Conservation (phyloP, 2,888 invertebrate genomes). For the Girardia tigrina region DNA sequence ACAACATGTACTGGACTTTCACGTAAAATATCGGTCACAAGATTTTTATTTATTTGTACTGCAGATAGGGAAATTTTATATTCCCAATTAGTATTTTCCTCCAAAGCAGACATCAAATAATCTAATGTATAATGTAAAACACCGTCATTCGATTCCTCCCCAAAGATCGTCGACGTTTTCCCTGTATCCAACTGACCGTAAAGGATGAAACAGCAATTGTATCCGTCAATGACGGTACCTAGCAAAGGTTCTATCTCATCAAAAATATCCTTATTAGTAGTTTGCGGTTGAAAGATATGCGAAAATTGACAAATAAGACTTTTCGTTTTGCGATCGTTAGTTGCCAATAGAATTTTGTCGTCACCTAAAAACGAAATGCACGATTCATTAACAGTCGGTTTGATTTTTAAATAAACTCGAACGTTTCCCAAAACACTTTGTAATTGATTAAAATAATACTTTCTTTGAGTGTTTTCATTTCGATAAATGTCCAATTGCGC, state of each 20-base stretch:
- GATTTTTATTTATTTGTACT: conserved; percentile 17
- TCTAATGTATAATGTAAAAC: background rate
- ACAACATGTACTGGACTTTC: background rate
- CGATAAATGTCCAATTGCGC: background rate
- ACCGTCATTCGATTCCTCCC: background rate
- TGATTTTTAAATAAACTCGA: conserved; percentile 7
- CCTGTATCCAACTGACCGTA: conserved; percentile 26
- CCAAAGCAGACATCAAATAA: background rate
- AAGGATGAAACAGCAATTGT: conserved; percentile 19
- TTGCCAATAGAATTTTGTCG: background rate
- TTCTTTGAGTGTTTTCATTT: conserved; percentile 16
- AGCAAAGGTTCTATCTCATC: conserved; percentile 6
- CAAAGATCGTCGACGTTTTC: conserved; percentile 19
- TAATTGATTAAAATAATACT: conserved; percentile 9
- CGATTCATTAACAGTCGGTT: conserved; percentile 27
- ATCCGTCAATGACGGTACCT: conserved; percentile 23
- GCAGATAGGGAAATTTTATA: background rate
- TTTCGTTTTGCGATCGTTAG: background rate
- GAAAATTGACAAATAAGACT: conserved; percentile 19
- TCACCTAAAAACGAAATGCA: conserved; percentile 25
- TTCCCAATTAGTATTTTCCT: background rate
- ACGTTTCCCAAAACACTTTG: conserved; percentile 7
- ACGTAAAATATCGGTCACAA: conserved; percentile 25
- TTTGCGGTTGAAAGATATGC: conserved; percentile 7
- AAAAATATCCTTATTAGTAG: background rate